phyloP scores from a whole-genome alignment of 2,797 vertebrate genomes.

The Orientallactaga sibirica region DNA sequence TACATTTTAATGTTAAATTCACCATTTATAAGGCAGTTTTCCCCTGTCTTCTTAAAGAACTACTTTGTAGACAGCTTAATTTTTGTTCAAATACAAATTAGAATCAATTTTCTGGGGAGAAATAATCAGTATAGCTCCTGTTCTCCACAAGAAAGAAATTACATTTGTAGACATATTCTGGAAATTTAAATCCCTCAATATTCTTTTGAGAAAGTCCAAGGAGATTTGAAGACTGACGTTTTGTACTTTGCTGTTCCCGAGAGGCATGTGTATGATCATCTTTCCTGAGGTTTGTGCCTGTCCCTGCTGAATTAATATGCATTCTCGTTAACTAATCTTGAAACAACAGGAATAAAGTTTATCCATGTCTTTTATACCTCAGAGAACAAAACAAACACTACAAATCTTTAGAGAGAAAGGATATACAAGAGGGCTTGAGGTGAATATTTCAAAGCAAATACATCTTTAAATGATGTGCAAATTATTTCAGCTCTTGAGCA shows the following conservation, averaged over 20 bases:
- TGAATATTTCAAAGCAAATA: conserved; percentile 94
- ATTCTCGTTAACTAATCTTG: conserved; percentile 93
- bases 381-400: conserved; percentile 93
- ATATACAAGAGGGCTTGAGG: conserved; percentile 92
- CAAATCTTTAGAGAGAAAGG: conserved; percentile 91
- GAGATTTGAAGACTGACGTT: conserved; percentile 90
- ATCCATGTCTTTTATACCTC: conserved; percentile 92
- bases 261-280: conserved; percentile 87
- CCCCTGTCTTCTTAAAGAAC: conserved; percentile 62
- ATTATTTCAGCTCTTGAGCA: conserved; percentile 92
- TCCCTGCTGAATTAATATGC: conserved; percentile 91
- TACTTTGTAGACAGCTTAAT: conserved; percentile 76
- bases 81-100: conserved; percentile 78
- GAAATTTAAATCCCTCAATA: conserved; percentile 87
- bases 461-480: conserved; percentile 92
- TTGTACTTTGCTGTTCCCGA: conserved; percentile 87
- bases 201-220: conserved; percentile 89
- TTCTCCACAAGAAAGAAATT: conserved; percentile 87
- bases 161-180: conserved; percentile 85
- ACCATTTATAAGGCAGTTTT: conserved; percentile 30
- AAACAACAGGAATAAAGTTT: conserved; percentile 93
- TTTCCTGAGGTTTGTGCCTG: conserved; percentile 89
- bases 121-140: conserved; percentile 82
- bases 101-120: conserved; percentile 86
- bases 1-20: conserved; percentile 52